Evolutionary conservation across 2,113 vertebrate species (phyloP), one percentile per base, ranked within the genome.

Genomic region (Xiphias gladius): DNA sequence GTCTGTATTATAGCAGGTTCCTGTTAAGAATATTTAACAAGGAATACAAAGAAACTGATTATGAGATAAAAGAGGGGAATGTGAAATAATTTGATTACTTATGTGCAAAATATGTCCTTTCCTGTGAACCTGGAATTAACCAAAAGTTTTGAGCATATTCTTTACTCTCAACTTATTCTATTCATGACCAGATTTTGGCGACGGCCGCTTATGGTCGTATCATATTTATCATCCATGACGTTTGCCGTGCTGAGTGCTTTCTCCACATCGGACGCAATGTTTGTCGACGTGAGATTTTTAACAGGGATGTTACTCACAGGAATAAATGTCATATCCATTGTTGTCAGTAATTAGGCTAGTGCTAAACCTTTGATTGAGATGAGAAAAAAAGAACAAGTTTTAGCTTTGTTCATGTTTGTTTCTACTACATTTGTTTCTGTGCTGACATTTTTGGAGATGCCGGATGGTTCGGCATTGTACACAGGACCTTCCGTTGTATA

Each of bases 381-480:
- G 12, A 37, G 28, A 7, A 63, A 16, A 39, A 65, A n/a, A n/a
- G n/a, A n/a, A n/a, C n/a, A 26, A 5, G 24, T 58, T 58, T 28
- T 4, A 16, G 12, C 55, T 58, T 57, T 57, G 50, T 54, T n/a
- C n/a, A n/a, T n/a, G n/a, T n/a, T n/a, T n/a, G n/a, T n/a, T n/a
- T n/a, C n/a, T n/a, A n/a, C n/a, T n/a, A n/a, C n/a, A n/a, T n/a
- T n/a, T n/a, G n/a, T 10, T 54, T 35, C 30, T 70, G 48, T 70
- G 54, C 16, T 75, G 32, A 52, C 11, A 1, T 65, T 68, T 55
- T 59, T 82, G n/a, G 84, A 96, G 95, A 86, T 84, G 79, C 95
- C 30, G 95, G 96, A 59, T 96, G 95, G 95, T 93, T 93, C 37
- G 83, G 94, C 63, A 88, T 93, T 30, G 61, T 95, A 59, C 89